phyloP scores from a whole-genome alignment of 2,797 vertebrate genomes.

The Sebastes elongatus region DNA sequence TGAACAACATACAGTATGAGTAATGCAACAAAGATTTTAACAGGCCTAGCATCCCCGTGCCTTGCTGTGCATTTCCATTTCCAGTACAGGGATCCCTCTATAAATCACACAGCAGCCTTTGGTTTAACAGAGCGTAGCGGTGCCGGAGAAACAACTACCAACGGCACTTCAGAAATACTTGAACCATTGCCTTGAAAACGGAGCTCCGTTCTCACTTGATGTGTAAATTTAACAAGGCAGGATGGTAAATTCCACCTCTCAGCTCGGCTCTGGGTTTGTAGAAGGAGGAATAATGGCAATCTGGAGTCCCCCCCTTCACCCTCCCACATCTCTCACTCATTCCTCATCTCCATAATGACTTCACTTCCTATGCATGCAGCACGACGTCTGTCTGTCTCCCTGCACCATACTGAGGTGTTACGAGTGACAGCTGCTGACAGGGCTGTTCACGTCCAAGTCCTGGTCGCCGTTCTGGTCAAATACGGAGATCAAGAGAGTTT shows the following conservation, averaged over 20 bases:
- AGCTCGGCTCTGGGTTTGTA: neutral
- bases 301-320: slow-evolving; percentile 2
- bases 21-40: slow-evolving; percentile 67
- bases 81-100: slow-evolving; percentile 56
- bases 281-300: slow-evolving; percentile 32
- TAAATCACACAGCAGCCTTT: slow-evolving; percentile 71
- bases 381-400: slow-evolving; percentile 29
- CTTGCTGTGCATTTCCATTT: slow-evolving; percentile 61
- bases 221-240: slow-evolving; percentile 44
- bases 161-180: slow-evolving; percentile 41
- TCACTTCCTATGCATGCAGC: slow-evolving; percentile 55
- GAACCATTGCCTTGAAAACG: slow-evolving; percentile 43
- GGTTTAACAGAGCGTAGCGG: slow-evolving; percentile 43
- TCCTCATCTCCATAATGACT: slow-evolving; percentile 58
- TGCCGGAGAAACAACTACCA: slow-evolving; percentile 39
- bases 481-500: slow-evolving; percentile 24
- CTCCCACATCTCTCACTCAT: slow-evolving; percentile 13
- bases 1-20: slow-evolving; percentile 54
- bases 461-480: slow-evolving; percentile 49
- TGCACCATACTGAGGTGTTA: slow-evolving; percentile 42
- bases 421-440: slow-evolving; percentile 48
- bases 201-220: slow-evolving; percentile 14
- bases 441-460: slow-evolving; percentile 62
- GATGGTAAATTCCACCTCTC: slow-evolving; percentile 19
- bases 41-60: slow-evolving; percentile 41